These are phyloP conservation scores for Sphinx pinastri DNA, from an alignment of 2,888 invertebrate species.

Conservation along the genomic window DNA sequence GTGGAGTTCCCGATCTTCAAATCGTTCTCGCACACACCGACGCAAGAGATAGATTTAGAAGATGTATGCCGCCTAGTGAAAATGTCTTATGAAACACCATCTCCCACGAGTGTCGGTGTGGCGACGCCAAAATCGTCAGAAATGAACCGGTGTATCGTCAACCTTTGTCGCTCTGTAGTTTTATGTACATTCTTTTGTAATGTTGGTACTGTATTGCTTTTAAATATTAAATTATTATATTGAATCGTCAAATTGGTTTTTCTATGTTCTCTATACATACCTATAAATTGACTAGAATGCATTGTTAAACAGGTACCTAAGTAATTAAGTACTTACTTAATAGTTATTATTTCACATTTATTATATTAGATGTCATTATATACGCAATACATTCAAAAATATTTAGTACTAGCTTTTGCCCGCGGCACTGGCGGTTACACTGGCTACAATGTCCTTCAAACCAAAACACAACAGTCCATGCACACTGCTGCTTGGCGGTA, in stretches of 20 bases:
- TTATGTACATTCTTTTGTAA: slow-evolving; percentile 11
- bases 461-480: too few species aligned
- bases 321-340: background rate
- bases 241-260: background rate
- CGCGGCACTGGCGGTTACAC: too few species aligned
- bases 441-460: too few species aligned
- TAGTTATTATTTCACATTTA: background rate
- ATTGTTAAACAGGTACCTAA: background rate
- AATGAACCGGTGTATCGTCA: slow-evolving; percentile 28
- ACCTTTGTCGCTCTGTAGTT: slow-evolving; percentile 17
- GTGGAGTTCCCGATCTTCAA: slow-evolving; percentile 74
- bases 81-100: slow-evolving; percentile 41
- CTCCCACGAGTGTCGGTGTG: slow-evolving; percentile 32
- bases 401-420: too few species aligned
- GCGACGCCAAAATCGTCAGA: slow-evolving; percentile 16
- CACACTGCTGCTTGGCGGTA: too few species aligned
- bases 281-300: background rate
- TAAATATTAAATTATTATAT: slow-evolving; percentile 16
- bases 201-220: slow-evolving; percentile 5
- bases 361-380: too few species aligned
- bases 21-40: slow-evolving; percentile 63
- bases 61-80: slow-evolving; percentile 35
- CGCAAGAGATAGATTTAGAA: slow-evolving; percentile 66
- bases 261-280: background rate
- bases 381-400: too few species aligned